Conservation (phyloP, 1,140 invertebrate genomes). For the Lordiphosa clarofinis region DNA sequence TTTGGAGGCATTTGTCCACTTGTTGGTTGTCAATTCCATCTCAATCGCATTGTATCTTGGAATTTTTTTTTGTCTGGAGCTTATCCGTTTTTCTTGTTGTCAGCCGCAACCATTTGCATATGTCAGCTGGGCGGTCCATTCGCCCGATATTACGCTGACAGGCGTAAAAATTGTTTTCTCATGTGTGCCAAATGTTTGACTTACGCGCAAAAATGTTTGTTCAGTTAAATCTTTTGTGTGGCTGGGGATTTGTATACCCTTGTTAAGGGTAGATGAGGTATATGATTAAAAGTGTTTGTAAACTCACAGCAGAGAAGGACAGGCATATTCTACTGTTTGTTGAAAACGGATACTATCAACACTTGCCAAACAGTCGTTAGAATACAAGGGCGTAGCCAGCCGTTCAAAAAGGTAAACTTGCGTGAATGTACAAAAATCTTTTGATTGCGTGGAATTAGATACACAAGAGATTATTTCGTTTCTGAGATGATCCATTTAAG, state of each 20-base stretch:
- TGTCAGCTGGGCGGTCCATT: slow-evolving; percentile 61
- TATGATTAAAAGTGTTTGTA: background rate
- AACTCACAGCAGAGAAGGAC: background rate
- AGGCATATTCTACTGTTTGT: background rate
- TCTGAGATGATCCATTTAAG: no score
- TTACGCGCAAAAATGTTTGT: slow-evolving; percentile 65
- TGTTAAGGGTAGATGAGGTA: slow-evolving; percentile 16
- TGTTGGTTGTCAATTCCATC: slow-evolving; percentile 32
- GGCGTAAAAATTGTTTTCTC: slow-evolving; percentile 72
- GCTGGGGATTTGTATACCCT: slow-evolving; percentile 13
- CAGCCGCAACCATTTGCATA: slow-evolving; percentile 53
- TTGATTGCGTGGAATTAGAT: no score
- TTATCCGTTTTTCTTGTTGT: slow-evolving; percentile 53
- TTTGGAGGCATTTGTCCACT: slow-evolving; percentile 27
- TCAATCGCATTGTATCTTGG: slow-evolving; percentile 22
- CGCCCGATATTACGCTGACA: slow-evolving; percentile 45
- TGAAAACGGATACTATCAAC: background rate
- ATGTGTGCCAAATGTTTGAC: slow-evolving; percentile 75
- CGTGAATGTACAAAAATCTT: no score
- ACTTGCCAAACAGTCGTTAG: no score
- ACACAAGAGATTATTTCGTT: no score
- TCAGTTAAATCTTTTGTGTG: slow-evolving; percentile 57
- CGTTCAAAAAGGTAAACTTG: no score
- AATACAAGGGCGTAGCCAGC: no score
- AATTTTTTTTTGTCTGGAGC: slow-evolving; percentile 13